phyloP scores from a whole-genome alignment of 1,140 invertebrate species.

The Anastrepha obliqua region DNA sequence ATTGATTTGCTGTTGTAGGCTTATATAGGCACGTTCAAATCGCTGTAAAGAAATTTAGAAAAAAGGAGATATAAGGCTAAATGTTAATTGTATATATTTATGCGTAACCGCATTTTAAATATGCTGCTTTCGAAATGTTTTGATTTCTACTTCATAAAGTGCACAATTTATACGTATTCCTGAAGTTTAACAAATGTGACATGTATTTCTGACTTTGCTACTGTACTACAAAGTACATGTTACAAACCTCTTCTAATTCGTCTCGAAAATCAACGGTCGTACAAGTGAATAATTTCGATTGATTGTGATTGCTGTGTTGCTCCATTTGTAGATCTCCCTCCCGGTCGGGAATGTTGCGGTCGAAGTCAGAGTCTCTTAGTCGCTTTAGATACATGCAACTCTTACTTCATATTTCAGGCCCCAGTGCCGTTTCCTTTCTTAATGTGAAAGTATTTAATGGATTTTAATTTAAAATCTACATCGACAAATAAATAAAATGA shows the following conservation, averaged over 20 bases:
- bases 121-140: too few species aligned
- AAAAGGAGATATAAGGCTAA: neutral
- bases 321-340: constrained; percentile 63
- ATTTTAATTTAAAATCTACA: constrained; percentile 51
- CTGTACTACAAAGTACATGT: neutral
- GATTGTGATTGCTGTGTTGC: constrained; percentile 64
- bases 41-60: constrained; percentile 80
- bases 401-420: constrained; percentile 17
- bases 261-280: constrained; percentile 70
- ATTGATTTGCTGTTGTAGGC: constrained; percentile 84
- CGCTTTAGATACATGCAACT: constrained; percentile 39
- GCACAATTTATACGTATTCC: too few species aligned
- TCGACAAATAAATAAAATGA: constrained; percentile 52
- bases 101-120: too few species aligned
- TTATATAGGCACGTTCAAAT: constrained; percentile 88
- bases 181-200: neutral
- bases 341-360: constrained; percentile 35
- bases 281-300: constrained; percentile 71
- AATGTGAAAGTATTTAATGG: constrained; percentile 21
- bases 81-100: too few species aligned
- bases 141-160: too few species aligned
- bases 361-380: constrained; percentile 38
- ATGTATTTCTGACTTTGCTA: neutral
- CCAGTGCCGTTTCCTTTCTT: constrained; percentile 11
- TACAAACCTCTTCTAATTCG: constrained; percentile 71